Percentiles rank a stretch among this genome's conserved stretches.
Evolutionary conservation across 2,113 vertebrate genomes (phyloP).

Genomic region (Lichenostomus cassidix): DNA sequence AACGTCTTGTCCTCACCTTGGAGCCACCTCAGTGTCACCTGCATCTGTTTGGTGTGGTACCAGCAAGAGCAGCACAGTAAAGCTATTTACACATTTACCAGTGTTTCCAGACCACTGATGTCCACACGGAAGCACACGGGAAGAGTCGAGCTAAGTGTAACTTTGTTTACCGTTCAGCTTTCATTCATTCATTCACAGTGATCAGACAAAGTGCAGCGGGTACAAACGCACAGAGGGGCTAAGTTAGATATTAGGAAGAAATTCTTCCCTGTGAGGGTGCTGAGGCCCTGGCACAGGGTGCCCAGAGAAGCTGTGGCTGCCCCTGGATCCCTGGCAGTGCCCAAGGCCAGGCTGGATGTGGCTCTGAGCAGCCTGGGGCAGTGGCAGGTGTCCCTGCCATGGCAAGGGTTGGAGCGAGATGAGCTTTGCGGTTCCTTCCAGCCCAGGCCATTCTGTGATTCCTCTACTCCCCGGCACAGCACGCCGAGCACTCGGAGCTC

Average conservation of each 20-base stretch:
- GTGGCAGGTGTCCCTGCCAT: not conserved
- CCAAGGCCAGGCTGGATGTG: not conserved
- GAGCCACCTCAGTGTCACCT: not conserved
- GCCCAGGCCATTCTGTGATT: not conserved
- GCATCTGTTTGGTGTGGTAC: not conserved
- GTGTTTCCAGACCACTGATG: accelerated
- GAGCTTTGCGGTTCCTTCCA: too few relatives aligned
- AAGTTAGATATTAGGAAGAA: not conserved
- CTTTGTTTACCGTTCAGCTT: not conserved
- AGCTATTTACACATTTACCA: accelerated
- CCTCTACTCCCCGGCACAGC: accelerated
- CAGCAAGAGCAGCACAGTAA: not conserved
- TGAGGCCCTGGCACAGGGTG: not conserved
- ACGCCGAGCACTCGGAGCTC: accelerated
- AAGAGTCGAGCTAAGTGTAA: accelerated
- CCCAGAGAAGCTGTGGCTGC: not conserved
- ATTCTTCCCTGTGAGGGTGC: not conserved
- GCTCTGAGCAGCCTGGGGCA: not conserved
- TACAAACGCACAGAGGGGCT: too few relatives aligned
- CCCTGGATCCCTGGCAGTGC: not conserved
- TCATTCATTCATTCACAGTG: not conserved
- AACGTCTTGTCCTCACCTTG: not conserved
- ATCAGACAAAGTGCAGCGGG: too few relatives aligned
- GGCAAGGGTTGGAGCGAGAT: not conserved
- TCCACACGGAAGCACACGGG: not conserved